phyloP scores from a whole-genome alignment of 1,140 invertebrate species.

The Steinernema khuongi region DNA sequence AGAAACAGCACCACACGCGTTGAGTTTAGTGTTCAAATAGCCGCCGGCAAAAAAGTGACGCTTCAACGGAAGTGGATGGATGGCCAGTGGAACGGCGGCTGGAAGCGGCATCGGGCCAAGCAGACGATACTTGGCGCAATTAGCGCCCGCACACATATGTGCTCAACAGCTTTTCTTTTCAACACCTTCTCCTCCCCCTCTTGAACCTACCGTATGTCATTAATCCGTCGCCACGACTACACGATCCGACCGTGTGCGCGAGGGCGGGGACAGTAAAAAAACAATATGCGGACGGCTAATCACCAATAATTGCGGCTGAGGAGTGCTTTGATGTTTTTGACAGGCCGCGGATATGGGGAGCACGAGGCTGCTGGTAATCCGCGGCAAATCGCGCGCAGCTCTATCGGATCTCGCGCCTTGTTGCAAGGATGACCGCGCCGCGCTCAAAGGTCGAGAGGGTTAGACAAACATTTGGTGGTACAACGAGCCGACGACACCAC shows the following conservation, averaged over 20 bases:
- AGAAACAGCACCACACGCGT: no score
- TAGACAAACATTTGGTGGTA: slow-evolving; percentile 17
- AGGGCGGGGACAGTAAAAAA: neutral
- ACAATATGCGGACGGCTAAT: slow-evolving; percentile 15
- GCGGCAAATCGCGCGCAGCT: no score
- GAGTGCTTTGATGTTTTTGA: slow-evolving; percentile 17
- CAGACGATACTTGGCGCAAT: neutral
- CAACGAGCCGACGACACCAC: neutral
- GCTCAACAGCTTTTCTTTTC: neutral
- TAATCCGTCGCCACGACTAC: no score
- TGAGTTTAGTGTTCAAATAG: no score
- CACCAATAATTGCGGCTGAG: slow-evolving; percentile 10
- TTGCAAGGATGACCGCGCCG: neutral
- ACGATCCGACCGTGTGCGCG: no score
- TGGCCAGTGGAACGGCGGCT: neutral
- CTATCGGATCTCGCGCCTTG: slow-evolving; percentile 16
- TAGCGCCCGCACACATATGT: neutral
- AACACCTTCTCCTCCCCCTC: neutral
- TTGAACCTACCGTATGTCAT: slow-evolving; percentile 16
- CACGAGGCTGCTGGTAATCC: neutral
- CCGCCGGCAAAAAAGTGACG: no score
- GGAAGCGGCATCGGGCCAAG: no score
- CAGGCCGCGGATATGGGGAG: neutral
- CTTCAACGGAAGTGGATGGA: neutral
- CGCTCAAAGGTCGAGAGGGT: slow-evolving; percentile 12